Base-by-base conservation (phyloP, 2,888 invertebrate species). In the Cancer borealis region DNA sequence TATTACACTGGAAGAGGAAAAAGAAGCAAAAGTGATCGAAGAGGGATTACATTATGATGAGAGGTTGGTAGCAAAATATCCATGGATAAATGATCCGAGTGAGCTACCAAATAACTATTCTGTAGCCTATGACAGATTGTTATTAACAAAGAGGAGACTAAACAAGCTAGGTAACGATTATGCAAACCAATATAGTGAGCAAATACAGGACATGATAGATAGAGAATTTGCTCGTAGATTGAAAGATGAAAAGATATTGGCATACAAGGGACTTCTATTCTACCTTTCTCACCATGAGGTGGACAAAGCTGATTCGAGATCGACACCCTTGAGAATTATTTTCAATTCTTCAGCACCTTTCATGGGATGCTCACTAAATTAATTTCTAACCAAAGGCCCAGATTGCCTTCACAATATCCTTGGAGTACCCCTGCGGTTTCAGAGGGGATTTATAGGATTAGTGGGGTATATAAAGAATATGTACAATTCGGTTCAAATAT, bases 11-110 rank as follows among this genome's bases (percentile, higher is more conserved):
- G 60, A 91, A 26, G 60, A 91, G 14, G 26, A 54, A 60, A 91
- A 39, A 39, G 91, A 91, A 60, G 21, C 17, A 4, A 49, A 90
- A 90, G 10, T 54, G 49, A 49, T 90, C 2, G 87, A 87, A 90
- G 54, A 54, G 26, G 91, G 91, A 39, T 91, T 91, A 30, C 10
- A 91, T 60, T 91, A 91, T 60, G 21, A 90, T 54, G 26, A 60
- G 1, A 39, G 60, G 0, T 91, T 60, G 54, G 91, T 91, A 26
- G 54, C 91, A 30, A 39, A 91, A 54, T 54, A 90, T 26, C 90
- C 90, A 8, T 90, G 90, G 90, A 90, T 90, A 26, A 90, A 46
- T 4, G 54, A 90, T 26, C 90, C 17, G 6, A 90, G 1, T 47
- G 60, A 90, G 60, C 17, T 88, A 39, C 46, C 46, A 26, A 88